Evolutionary conservation across 2,113 vertebrate species (phyloP), one percentile per base, ranked within the genome.

Genomic region (Scomber scombrus): DNA sequence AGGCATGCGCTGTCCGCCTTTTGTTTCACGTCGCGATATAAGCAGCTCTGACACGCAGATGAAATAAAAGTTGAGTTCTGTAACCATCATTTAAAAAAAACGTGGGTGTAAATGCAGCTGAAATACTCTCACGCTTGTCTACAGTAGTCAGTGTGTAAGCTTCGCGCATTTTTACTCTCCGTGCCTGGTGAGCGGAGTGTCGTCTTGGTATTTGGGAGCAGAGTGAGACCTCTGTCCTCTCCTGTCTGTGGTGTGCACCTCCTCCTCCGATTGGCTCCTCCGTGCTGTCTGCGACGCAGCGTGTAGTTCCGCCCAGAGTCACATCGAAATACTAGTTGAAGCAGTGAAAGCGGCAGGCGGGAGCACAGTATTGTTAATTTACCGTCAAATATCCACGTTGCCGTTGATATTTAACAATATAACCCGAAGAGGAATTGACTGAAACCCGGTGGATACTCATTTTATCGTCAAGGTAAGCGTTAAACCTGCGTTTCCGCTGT

Each of bases 231-330:
- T 93, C 0, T 19, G 16, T 6, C 31, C 4, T 2, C 18, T 46
- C 29, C n/a, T 77, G 11, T 80, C 80, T 82, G 18, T 65, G 78
- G 0, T 18, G 11, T 5, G 73, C 2, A 4, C 52, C 70, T 79
- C 80, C 88, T 84, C 65, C 75, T 91, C 80, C 18, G 55, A 89
- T 94, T 92, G 93, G 92, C 79, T 92, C 51, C 49, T 80, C 51
- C 69, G 54, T 51, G n/a, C 10, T 78, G 90, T 88, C 91, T 89
- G 79, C 77, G 78, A 83, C 90, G 90, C 90, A 90, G 82, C 87
- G 85, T 70, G 87, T 90, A 90, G 92, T 84, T 84, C 94, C 94
- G 94, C 94, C 93, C 91, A 83, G 47, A 86, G 55, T 88, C 90
- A 86, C 93, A 85, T 62, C 82, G 78, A 86, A 91, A 87, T 80